A percentile compares a stretch with the other conserved stretches of the same genome.
These are phyloP conservation scores for Amia ocellicauda DNA, from an alignment of 2,113 vertebrate species.

Conservation along the genomic window DNA sequence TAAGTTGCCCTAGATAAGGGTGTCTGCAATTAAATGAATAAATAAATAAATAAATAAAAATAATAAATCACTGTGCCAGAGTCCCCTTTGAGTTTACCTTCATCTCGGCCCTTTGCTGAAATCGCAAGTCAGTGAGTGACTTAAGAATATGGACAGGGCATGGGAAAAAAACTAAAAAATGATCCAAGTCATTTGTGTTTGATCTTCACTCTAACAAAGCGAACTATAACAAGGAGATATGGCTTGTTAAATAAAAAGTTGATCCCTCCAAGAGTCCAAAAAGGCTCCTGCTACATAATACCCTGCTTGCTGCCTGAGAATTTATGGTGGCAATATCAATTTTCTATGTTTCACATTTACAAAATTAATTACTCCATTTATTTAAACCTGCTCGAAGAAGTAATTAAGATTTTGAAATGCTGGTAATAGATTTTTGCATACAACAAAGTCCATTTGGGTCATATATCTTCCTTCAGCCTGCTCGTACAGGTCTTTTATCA, in stretches of 20 bases:
- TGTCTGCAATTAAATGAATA: too few species aligned
- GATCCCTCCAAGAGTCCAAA: conserved; percentile 20
- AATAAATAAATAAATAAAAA: too few species aligned
- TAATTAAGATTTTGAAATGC: conserved; percentile 26
- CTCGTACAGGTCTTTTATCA: conserved; percentile 7
- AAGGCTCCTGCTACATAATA: conserved; percentile 14
- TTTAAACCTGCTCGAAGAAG: conserved; percentile 26
- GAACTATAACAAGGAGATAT: too few species aligned
- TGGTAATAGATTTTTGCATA: conserved; percentile 30
- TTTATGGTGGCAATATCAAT: conserved; percentile 24
- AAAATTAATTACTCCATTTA: conserved; percentile 31
- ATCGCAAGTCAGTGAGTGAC: too few species aligned
- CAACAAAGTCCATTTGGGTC: conserved; percentile 6
- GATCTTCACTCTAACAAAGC: too few species aligned
- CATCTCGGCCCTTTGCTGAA: too few species aligned
- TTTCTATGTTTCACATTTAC: conserved; percentile 36
- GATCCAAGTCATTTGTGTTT: too few species aligned
- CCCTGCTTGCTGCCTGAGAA: conserved; percentile 20
- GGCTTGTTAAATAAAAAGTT: background rate
- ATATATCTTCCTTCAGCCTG: conserved; percentile 18
- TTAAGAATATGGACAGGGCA: too few species aligned
- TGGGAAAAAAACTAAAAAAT: too few species aligned
- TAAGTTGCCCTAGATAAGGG: too few species aligned
- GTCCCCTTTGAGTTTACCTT: too few species aligned
- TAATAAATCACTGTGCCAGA: too few species aligned